Percentiles rank a stretch among this genome's conserved stretches.
Conservation (phyloP, 2,888 invertebrate species). For the Drosophila stalkeri region DNA sequence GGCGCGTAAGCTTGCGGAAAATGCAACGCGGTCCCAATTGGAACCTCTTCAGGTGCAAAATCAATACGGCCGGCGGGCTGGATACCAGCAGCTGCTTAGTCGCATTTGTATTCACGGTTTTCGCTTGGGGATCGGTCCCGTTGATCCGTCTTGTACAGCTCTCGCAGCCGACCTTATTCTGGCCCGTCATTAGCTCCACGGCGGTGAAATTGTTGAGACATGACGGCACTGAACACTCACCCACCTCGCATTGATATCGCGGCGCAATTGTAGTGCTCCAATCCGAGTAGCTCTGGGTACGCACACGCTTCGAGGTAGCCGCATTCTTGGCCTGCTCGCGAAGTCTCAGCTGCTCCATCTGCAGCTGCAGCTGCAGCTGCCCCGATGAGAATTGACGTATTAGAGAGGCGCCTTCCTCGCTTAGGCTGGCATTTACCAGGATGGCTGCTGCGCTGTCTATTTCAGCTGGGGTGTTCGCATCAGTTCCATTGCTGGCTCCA, state of each 20-base stretch:
- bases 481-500: background rate
- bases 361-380: constrained; percentile 28
- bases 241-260: constrained; percentile 90
- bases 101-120: constrained; percentile 92
- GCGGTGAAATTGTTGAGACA: constrained; percentile 97
- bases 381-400: constrained; percentile 75
- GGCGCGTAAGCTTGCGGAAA: constrained; percentile 93
- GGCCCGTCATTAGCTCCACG: constrained; percentile 94
- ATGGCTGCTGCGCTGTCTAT: constrained; percentile 59
- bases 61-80: constrained; percentile 96
- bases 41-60: constrained; percentile 97
- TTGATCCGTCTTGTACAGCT: constrained; percentile 92
- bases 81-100: constrained; percentile 94
- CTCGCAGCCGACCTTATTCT: constrained; percentile 97
- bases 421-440: constrained; percentile 80
- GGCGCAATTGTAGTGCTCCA: constrained; percentile 87
- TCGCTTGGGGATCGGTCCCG: constrained; percentile 88
- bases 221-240: constrained; percentile 93
- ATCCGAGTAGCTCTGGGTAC: constrained; percentile 84
- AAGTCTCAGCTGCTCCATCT: constrained; percentile 30
- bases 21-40: constrained; percentile 91
- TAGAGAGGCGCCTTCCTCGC: constrained; percentile 82
- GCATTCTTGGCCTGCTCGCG: constrained; percentile 26
- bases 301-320: constrained; percentile 74
- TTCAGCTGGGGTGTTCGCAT: no score